These are phyloP conservation scores for Anodontia alba DNA, from an alignment of 2,888 invertebrate species.

Conservation along the genomic window DNA sequence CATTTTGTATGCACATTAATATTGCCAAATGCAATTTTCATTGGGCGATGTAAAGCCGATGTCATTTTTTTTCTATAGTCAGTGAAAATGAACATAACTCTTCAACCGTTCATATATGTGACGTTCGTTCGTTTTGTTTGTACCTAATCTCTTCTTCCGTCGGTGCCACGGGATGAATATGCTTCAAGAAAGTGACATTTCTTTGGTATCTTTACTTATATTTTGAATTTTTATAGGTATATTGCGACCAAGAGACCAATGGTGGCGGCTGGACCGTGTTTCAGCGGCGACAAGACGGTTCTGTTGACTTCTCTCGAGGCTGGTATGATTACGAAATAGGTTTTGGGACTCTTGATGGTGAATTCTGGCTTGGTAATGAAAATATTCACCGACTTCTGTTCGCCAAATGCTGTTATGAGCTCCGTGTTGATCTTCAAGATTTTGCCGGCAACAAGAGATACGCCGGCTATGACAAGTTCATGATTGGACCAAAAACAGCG, in stretches of 20 bases:
- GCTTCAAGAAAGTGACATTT: too few relatives aligned
- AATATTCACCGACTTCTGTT: constrained; percentile 90
- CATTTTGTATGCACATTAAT: too few relatives aligned
- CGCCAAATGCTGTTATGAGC: constrained; percentile 79
- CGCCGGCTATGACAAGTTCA: constrained; percentile 91
- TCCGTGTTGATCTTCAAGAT: constrained; percentile 93
- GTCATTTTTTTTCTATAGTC: too few relatives aligned
- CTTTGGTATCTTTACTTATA: too few relatives aligned
- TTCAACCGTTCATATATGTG: too few relatives aligned
- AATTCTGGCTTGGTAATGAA: constrained; percentile 95
- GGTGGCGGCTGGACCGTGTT: constrained; percentile 90
- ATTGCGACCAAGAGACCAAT: constrained; percentile 87
- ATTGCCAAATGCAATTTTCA: too few relatives aligned
- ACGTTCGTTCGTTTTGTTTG: too few relatives aligned
- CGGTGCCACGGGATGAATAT: too few relatives aligned
- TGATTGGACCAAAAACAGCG: constrained; percentile 88
- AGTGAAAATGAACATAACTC: too few relatives aligned
- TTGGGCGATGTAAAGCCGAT: too few relatives aligned
- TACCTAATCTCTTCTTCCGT: too few relatives aligned
- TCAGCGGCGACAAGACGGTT: constrained; percentile 92
- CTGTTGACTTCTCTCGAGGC: constrained; percentile 92
- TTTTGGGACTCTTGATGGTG: constrained; percentile 91
- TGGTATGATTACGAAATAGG: constrained; percentile 93
- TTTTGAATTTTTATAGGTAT: constrained; percentile 87
- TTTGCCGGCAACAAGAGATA: constrained; percentile 92